Evolutionary conservation across 1,140 invertebrate species (phyloP), one percentile per base, ranked within the genome.

Genomic region (Drosophila sulfurigaster): DNA sequence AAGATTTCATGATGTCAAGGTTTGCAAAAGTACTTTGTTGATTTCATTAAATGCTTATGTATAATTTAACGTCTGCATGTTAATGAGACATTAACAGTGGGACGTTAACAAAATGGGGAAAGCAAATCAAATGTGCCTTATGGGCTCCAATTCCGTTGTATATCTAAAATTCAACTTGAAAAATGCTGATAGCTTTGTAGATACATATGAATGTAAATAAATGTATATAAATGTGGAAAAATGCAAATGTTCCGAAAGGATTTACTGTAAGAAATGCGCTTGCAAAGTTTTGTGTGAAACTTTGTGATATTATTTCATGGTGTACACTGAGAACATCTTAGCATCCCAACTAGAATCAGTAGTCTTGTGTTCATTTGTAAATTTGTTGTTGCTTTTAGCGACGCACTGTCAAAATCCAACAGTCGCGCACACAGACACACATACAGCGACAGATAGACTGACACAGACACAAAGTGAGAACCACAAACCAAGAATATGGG

Each of bases 331-430:
- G 41, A 43, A 43, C 41, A 43, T 43, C 45, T 51, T 2, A 25
- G 10, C 11, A 46, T 57, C n/a, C 56, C 30, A 68, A n/a, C 32
- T 13, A 13, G 43, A 58, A 59, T 38, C 30, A 28, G 57, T 43
- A 60, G 66, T 32, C 45, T 15, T 13, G 15, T 63, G 67, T 59
- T 71, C 13, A 65, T 75, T 71, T 65, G 52, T 54, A 51, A 58
- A 59, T 71, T 58, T 57, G 41, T 58, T 72, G 45, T 46, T 66
- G 41, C 62, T 72, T 49, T 72, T 76, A 76, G 68, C 74, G 74
- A 76, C 68, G 48, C 68, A 76, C 68, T 72, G 74, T 72, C 69
- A 76, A 76, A 76, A 76, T 52, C 68, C 25, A 64, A 71, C 35
- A 38, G 11, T 32, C 32, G 5, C 32, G n/a, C 20, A 46, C 32